A percentile compares a stretch with the other conserved stretches of the same genome.
These are phyloP conservation scores for Vanessa atalanta DNA, from an alignment of 1,140 invertebrate species.

Conservation along the genomic window DNA sequence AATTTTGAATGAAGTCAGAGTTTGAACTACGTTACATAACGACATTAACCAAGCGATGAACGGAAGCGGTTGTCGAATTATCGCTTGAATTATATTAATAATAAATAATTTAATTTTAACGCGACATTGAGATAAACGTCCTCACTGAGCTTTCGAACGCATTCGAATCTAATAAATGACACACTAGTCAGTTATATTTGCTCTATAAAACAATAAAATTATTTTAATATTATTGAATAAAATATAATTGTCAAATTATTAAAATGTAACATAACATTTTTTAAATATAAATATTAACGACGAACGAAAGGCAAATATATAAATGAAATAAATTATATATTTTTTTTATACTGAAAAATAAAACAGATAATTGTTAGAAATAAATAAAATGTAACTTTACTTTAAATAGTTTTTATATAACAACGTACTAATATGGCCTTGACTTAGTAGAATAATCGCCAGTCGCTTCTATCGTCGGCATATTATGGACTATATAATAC, in stretches of 20 bases:
- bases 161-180: too few relatives aligned
- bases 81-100: conserved; percentile 6
- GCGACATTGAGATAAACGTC: background rate
- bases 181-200: too few relatives aligned
- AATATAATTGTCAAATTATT: too few relatives aligned
- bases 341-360: too few relatives aligned
- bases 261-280: too few relatives aligned
- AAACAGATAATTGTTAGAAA: too few relatives aligned
- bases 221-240: too few relatives aligned
- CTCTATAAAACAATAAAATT: too few relatives aligned
- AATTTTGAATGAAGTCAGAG: conserved; percentile 58
- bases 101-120: conserved; percentile 2
- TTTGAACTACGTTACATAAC: conserved; percentile 60
- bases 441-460: conserved; percentile 24
- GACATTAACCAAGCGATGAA: conserved; percentile 49
- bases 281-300: too few relatives aligned
- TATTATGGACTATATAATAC: conserved; percentile 27
- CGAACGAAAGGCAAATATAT: too few relatives aligned
- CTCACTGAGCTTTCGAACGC: background rate
- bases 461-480: conserved; percentile 19
- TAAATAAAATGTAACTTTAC: too few relatives aligned
- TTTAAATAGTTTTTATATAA: conserved; percentile 1
- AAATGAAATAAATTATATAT: too few relatives aligned
- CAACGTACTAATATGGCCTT: conserved; percentile 10
- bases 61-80: conserved; percentile 32